phyloP scores from a whole-genome alignment of 2,888 invertebrate genomes.

The Temnothorax unifasciatus region DNA sequence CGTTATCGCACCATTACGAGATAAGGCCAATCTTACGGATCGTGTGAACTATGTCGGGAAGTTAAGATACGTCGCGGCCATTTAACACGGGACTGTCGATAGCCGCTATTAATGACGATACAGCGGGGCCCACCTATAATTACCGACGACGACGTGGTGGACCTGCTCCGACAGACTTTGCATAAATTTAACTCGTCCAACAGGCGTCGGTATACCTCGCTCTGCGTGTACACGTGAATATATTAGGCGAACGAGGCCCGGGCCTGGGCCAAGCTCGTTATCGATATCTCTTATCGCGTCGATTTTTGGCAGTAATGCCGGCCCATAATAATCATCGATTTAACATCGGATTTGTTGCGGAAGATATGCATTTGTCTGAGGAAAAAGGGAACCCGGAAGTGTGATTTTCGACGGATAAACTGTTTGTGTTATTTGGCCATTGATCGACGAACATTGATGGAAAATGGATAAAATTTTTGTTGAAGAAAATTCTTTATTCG shows the following conservation, averaged over 20 bases:
- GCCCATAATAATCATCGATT: slow-evolving; percentile 12
- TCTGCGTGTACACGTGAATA: slow-evolving; percentile 44
- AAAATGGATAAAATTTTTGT: neutral
- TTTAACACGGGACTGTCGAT: slow-evolving; percentile 56
- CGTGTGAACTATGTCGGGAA: slow-evolving; percentile 60
- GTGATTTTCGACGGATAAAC: neutral
- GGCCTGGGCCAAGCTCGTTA: slow-evolving; percentile 15
- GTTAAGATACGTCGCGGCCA: slow-evolving; percentile 37
- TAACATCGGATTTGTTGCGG: slow-evolving; percentile 32
- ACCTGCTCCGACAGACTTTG: slow-evolving; percentile 39
- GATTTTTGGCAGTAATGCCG: slow-evolving; percentile 36
- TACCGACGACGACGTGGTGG: slow-evolving; percentile 44
- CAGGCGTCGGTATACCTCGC: slow-evolving; percentile 35
- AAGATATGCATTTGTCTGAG: neutral
- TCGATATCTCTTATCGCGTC: slow-evolving; percentile 49
- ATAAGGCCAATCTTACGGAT: slow-evolving; percentile 61
- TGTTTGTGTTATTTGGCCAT: neutral
- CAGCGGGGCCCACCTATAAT: slow-evolving; percentile 41
- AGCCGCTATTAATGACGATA: slow-evolving; percentile 62
- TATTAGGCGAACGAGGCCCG: slow-evolving; percentile 45
- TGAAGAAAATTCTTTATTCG: neutral
- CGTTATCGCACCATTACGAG: slow-evolving; percentile 58
- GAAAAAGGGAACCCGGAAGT: neutral
- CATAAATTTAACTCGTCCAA: slow-evolving; percentile 61
- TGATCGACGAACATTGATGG: neutral